Evolutionary conservation across 2,797 vertebrate species (phyloP).

Genomic region (Miichthys miiuy): DNA sequence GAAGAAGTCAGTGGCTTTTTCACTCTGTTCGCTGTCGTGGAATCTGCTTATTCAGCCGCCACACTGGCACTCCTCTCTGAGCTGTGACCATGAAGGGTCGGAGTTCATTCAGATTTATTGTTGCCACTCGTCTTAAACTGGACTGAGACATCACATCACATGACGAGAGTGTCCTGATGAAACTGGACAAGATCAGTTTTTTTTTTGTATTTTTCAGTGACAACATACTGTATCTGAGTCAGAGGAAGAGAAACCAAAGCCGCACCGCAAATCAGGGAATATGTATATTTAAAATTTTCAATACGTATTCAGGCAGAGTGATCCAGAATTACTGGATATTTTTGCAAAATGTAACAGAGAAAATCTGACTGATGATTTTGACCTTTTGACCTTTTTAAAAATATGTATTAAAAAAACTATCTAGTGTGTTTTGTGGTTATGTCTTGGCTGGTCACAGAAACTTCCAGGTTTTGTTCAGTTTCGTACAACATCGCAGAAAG

Average conservation of each 20-base stretch:
- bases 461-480: no score
- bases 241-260: slow-evolving; percentile 50
- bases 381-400: slow-evolving; percentile 8
- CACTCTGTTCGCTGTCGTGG: neutral
- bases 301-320: neutral
- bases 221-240: neutral
- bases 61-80: slow-evolving; percentile 9
- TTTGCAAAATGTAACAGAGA: neutral
- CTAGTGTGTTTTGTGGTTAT: slow-evolving; percentile 2
- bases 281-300: slow-evolving; percentile 17
- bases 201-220: neutral
- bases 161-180: neutral
- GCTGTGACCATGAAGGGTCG: neutral
- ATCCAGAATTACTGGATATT: slow-evolving; percentile 16
- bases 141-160: neutral
- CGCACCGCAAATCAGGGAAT: slow-evolving; percentile 45
- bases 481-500: no score
- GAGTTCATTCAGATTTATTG: neutral
- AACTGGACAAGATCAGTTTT: neutral
- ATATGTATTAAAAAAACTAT: slow-evolving; percentile 33
- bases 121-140: neutral
- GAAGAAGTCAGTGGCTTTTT: neutral
- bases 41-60: neutral
- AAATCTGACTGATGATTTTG: slow-evolving; percentile 6
- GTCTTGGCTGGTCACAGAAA: neutral